Base-by-base conservation (phyloP, 1,140 invertebrate species). In the Pogonognathellus flavescens region DNA sequence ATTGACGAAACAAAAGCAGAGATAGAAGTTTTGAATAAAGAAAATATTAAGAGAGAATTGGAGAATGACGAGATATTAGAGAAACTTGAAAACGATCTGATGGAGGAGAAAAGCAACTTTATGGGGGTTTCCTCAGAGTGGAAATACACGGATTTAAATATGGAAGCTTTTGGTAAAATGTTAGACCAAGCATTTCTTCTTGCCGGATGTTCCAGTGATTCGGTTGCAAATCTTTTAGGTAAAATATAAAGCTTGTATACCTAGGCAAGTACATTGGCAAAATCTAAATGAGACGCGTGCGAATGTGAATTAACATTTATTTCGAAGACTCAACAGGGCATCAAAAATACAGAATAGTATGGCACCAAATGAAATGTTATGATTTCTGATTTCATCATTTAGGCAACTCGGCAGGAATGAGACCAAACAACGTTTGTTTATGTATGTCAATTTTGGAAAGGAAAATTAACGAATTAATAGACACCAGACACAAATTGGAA, bases 361-460 rank as follows among this genome's bases (percentile, higher is more conserved):
- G 52, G 7, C 52, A 53, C 13, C 52, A 53, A 53, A 53, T 53
- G n/a, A n/a, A n/a, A n/a, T n/a, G n/a, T n/a, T n/a, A n/a, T n/a
- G n/a, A 25, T 66, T 25, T 66, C 18, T 25, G 2, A 10, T 66
- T 20, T 3, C n/a, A 66, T 66, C 20, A 31, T 25, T 66, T 66
- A 76, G 84, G 60, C 20, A 85, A 62, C 13, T 13, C 22, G 16
- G 14, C 7, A 9, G 80, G 80, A 7, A 55, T 82, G 53, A 9
- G 14, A 57, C 55, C 52, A 25, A 14, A 14, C n/a, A 82, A 57
- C 20, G 25, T 41, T 8, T 82, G 31, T 57, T 41, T 62, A 25
- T 82, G 55, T 11, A 55, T 82, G 52, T 13, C 22, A 16, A 57
- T 57, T 57, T 57, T 82, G 80, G 52, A 55, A 25, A 16, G 25